Base-by-base conservation (phyloP, 2,888 invertebrate genomes). In the Trissolcus brochymenae region DNA sequence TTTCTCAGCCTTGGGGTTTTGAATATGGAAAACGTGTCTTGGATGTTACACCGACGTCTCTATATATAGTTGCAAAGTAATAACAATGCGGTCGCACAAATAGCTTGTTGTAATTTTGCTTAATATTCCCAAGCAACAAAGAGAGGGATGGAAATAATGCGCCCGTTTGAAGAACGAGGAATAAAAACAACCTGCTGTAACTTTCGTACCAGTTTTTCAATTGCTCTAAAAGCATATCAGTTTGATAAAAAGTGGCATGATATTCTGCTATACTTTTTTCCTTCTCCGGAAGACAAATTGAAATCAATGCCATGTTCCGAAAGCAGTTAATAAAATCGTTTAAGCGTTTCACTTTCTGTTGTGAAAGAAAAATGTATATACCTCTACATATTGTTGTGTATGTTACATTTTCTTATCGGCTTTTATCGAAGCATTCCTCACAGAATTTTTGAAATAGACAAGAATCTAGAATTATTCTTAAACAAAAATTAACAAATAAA, bases 191-290 rank as follows among this genome's bases (percentile, higher is more conserved):
- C 25, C 25, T 25, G 25, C 25, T 25, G 25, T 4, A 25, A 25
- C 60, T 55, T 55, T 56, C 21, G 19, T 55, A 59, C 60, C 60
- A 72, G 65, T 72, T 72, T 66, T 61, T 61, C 73, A 60, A 73
- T 73, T 56, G 73, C 59, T 66, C 64, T 66, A 73, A 73, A 73
- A 66, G 73, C 73, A 66, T 66, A 66, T 66, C 65, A 21, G 16
- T 9, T 11, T 54, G 61, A 66, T 66, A 72, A 65, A 60, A 59
- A 53, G 53, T 2, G 6, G 13, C 25, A 41, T 29, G 43, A 55
- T 60, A 60, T 55, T 72, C 16, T 57, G 50, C 19, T 21, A 43
- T 54, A 16, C 9, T 19, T 1, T 40, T 1, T 40, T 49, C 40
- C 6, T n/a, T 21, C 13, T 25, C 7, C 11, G 17, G 16, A 60